phyloP scores from a whole-genome alignment of 2,888 invertebrate genomes.

The Dioctria rufipes region DNA sequence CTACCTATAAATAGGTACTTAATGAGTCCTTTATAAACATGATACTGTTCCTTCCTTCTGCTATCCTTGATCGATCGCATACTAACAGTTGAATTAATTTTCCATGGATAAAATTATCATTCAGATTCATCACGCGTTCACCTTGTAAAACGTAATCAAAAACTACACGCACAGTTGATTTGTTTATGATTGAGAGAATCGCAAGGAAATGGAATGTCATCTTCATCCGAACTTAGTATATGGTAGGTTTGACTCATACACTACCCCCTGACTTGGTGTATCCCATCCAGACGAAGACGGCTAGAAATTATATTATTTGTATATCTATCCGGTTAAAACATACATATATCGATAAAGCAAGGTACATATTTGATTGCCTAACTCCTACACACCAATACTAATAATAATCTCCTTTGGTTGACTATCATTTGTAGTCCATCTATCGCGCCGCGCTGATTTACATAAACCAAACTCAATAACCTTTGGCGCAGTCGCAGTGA shows the following conservation, averaged over 20 bases:
- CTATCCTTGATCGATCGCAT: neutral
- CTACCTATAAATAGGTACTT: neutral
- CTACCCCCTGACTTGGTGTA: neutral
- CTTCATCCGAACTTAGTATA: neutral
- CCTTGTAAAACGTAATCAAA: neutral
- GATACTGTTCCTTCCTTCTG: neutral
- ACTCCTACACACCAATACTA: slow-evolving; percentile 31
- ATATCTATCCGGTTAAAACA: slow-evolving; percentile 41
- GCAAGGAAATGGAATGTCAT: slow-evolving; percentile 41
- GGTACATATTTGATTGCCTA: neutral
- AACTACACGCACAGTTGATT: slow-evolving; percentile 32
- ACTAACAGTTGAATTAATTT: slow-evolving; percentile 30
- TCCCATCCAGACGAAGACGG: neutral
- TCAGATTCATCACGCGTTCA: slow-evolving; percentile 9
- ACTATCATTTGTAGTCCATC: slow-evolving; percentile 38
- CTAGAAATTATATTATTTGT: slow-evolving; percentile 14
- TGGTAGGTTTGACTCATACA: neutral
- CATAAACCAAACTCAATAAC: slow-evolving; percentile 32
- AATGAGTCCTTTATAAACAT: slow-evolving; percentile 3
- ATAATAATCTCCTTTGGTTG: slow-evolving; percentile 16
- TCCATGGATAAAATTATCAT: slow-evolving; percentile 21
- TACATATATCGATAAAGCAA: too few species aligned
- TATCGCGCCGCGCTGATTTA: slow-evolving; percentile 25
- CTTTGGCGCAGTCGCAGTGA: neutral
- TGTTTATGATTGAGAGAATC: slow-evolving; percentile 29